Evolutionary conservation across 23 tunicate genomes (phyloP).

Genomic region (Styela plicata): DNA sequence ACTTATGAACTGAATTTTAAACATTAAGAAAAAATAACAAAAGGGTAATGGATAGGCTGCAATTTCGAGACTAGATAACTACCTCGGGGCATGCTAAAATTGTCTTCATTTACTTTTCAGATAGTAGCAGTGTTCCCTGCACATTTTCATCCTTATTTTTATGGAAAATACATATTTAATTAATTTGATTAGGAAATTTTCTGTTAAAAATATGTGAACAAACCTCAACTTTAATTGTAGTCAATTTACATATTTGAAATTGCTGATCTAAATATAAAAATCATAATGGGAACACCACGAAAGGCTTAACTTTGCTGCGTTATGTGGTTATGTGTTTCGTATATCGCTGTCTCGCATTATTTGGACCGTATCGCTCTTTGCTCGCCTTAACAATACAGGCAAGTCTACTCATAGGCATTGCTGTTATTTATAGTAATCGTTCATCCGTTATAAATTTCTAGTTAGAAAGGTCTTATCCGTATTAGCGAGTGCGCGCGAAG

Average conservation of each 20-base stretch:
- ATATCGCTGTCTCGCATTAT: not conserved
- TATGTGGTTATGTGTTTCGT: not conserved
- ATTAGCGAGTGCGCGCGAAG: not conserved
- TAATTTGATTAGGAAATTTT: too few relatives aligned
- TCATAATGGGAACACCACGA: not conserved
- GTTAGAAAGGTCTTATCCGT: not conserved
- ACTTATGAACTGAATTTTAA: too few relatives aligned
- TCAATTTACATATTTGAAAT: too few relatives aligned
- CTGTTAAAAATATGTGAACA: too few relatives aligned
- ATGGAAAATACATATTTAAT: too few relatives aligned
- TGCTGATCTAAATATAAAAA: too few relatives aligned
- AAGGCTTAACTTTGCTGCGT: not conserved
- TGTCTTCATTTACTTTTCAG: not conserved
- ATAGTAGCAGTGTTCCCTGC: not conserved
- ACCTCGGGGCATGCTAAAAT: not conserved
- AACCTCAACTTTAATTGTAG: too few relatives aligned
- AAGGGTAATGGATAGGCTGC: not conserved
- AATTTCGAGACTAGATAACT: not conserved
- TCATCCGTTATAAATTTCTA: not conserved
- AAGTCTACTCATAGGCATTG: not conserved
- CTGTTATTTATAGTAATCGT: not conserved
- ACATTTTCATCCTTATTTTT: too few relatives aligned
- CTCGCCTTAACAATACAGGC: not conserved
- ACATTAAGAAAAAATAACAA: not conserved
- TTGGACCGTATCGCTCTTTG: not conserved